phyloP scores from a whole-genome alignment of 2,113 vertebrate genomes.

The Scomber scombrus region DNA sequence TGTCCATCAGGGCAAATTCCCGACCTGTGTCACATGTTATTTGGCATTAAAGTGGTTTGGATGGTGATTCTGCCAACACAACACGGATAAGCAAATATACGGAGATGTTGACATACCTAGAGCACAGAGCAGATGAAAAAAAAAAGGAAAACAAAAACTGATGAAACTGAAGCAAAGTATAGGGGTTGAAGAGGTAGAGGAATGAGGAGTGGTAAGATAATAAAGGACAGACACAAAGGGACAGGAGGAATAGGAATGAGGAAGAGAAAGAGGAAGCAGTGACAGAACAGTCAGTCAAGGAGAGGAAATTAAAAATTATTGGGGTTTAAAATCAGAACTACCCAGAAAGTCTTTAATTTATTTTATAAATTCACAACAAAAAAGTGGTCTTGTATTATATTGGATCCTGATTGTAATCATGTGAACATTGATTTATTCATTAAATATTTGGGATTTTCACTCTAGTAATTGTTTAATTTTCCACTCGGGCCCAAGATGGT shows the following conservation, averaged over 20 bases:
- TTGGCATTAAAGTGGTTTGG: constrained; percentile 31
- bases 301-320: no score
- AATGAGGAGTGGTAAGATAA: neutral
- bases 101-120: neutral
- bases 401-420: no score
- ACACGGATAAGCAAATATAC: constrained; percentile 2
- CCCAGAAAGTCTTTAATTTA: no score
- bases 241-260: neutral
- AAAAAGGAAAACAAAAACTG: no score
- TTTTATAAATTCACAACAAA: no score
- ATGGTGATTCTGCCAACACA: constrained; percentile 20
- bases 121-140: neutral
- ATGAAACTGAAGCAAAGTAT: neutral
- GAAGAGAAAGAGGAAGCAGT: neutral
- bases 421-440: no score
- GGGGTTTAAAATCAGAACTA: no score
- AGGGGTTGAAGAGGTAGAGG: neutral
- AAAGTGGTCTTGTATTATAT: no score
- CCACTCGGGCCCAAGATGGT: no score
- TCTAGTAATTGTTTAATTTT: no score
- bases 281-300: neutral
- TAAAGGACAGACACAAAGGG: neutral
- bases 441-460: no score
- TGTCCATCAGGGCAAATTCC: constrained; percentile 18
- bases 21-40: constrained; percentile 19